These are phyloP conservation scores for Peromyscus nudipes DNA, from an alignment of 2,797 vertebrate genomes.

Conservation along the genomic window DNA sequence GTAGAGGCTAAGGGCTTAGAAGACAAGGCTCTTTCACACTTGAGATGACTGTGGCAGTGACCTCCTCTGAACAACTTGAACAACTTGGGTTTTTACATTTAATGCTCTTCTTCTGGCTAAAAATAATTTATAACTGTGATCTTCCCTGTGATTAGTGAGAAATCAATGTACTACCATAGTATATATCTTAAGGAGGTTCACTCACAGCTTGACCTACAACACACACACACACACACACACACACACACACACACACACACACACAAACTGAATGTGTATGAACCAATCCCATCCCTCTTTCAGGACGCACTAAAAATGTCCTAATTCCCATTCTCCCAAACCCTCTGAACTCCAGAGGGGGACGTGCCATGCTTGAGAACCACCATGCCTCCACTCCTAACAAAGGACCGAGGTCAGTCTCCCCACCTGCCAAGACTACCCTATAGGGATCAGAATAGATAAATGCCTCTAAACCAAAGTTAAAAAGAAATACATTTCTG, in stretches of 20 bases:
- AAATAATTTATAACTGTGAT: slow-evolving; percentile 11
- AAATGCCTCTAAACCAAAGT: slow-evolving; percentile 61
- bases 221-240: background rate
- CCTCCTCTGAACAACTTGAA: slow-evolving; percentile 51
- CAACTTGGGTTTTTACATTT: slow-evolving; percentile 32
- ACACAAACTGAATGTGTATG: background rate
- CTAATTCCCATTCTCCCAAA: slow-evolving; percentile 47
- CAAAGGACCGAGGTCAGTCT: slow-evolving; percentile 34
- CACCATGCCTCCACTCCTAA: background rate
- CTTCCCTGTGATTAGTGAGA: background rate
- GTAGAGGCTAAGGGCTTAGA: background rate
- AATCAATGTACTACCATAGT: background rate
- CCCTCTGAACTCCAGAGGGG: slow-evolving; percentile 27
- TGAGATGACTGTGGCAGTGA: background rate
- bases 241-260: background rate
- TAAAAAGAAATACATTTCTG: slow-evolving; percentile 68
- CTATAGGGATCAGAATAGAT: slow-evolving; percentile 51
- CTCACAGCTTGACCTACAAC: background rate
- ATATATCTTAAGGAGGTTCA: slow-evolving; percentile 3
- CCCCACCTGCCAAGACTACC: slow-evolving; percentile 11
- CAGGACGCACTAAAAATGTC: background rate
- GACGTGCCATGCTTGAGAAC: background rate
- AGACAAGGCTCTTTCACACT: background rate
- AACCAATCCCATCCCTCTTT: background rate
- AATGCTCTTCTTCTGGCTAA: slow-evolving; percentile 22